A percentile compares a stretch with the other conserved stretches of the same genome.
Conservation (phyloP, 2,888 invertebrate genomes). For the Polietes domitor region DNA sequence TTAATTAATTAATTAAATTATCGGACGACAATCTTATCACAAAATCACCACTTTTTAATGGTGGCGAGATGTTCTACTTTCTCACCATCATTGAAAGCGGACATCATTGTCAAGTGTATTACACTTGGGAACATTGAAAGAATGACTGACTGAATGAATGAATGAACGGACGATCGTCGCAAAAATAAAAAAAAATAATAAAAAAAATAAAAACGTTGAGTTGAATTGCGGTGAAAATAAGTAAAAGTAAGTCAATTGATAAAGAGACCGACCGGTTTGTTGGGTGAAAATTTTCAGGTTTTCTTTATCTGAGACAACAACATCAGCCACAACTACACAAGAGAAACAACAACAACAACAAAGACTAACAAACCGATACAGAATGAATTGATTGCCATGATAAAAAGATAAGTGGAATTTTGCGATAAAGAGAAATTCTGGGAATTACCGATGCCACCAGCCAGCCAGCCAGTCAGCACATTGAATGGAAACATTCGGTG, state of each 20-base stretch:
- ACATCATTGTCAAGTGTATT: too few relatives aligned
- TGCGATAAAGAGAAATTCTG: background rate
- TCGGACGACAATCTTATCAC: too few relatives aligned
- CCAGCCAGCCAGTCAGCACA: too few relatives aligned
- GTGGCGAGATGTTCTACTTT: too few relatives aligned
- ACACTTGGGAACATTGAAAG: too few relatives aligned
- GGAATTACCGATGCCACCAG: background rate
- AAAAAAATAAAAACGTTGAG: background rate
- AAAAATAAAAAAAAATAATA: background rate
- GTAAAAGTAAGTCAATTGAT: slow-evolving; percentile 62
- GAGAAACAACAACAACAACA: slow-evolving; percentile 4
- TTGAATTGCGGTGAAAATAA: slow-evolving; percentile 21
- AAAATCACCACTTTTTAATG: too few relatives aligned
- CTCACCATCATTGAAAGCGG: too few relatives aligned
- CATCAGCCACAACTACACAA: too few relatives aligned
- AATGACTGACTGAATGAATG: too few relatives aligned
- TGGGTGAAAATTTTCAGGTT: slow-evolving; percentile 30
- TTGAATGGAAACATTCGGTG: too few relatives aligned
- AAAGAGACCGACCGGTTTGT: slow-evolving; percentile 52
- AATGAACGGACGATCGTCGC: background rate
- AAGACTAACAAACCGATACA: background rate
- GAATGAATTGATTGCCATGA: background rate
- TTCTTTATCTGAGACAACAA: background rate
- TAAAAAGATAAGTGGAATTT: background rate
- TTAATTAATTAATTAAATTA: too few relatives aligned